phyloP scores from a whole-genome alignment of 2,888 invertebrate species.

The Cataglyphis altisquamis region DNA sequence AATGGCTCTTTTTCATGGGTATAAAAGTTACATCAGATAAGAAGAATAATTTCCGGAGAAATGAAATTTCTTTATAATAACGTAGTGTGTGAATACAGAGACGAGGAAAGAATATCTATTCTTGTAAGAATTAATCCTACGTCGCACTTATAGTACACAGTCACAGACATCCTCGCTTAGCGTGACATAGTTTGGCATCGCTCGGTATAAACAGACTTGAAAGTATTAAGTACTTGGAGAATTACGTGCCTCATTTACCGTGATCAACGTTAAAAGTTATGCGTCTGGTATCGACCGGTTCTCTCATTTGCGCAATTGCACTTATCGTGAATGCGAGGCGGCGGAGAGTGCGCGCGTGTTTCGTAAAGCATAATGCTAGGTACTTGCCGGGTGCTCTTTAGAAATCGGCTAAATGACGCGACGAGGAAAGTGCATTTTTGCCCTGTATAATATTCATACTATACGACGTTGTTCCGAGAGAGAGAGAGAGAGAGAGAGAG shows the following conservation, averaged over 20 bases:
- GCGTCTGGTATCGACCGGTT: conserved; percentile 27
- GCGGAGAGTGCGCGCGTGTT: conserved; percentile 2
- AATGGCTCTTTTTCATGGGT: conserved; percentile 11
- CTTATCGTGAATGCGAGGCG: conserved; percentile 25
- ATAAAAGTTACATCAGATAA: conserved; percentile 40
- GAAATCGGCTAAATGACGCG: conserved; percentile 46
- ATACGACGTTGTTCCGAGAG: conserved; percentile 8
- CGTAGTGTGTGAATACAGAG: not conserved
- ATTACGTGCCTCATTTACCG: conserved; percentile 33
- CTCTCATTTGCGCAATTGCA: conserved; percentile 51
- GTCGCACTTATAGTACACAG: not conserved
- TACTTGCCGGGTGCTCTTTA: conserved; percentile 41
- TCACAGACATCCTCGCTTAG: not conserved
- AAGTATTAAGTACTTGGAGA: not conserved
- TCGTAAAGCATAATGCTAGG: conserved; percentile 35
- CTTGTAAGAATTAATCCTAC: not conserved
- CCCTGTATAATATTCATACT: conserved; percentile 49
- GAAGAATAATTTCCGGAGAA: conserved; percentile 24
- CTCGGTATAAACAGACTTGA: conserved; percentile 26
- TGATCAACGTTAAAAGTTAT: conserved; percentile 39
- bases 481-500: not conserved
- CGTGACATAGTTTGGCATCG: conserved; percentile 12
- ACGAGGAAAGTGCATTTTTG: conserved; percentile 55
- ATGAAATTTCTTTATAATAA: conserved; percentile 46
- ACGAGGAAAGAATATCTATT: not conserved